These are phyloP conservation scores for Mythimna pallens DNA, from an alignment of 2,888 invertebrate genomes.

Conservation along the genomic window DNA sequence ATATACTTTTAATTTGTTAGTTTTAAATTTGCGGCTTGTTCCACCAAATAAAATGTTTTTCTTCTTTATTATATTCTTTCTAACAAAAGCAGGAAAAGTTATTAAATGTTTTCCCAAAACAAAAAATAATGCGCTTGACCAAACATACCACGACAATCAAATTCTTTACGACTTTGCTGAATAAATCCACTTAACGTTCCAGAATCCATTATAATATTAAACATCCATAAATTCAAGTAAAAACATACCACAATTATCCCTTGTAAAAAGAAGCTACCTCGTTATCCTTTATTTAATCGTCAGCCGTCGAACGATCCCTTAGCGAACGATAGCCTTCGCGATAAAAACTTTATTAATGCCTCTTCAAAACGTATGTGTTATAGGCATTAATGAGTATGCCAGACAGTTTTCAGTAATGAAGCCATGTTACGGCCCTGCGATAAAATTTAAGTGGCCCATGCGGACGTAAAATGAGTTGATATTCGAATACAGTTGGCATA, in stretches of 20 bases:
- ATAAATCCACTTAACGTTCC: background rate
- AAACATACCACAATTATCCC: constrained; percentile 34
- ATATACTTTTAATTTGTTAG: no score
- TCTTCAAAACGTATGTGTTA: constrained; percentile 58
- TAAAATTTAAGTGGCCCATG: constrained; percentile 77
- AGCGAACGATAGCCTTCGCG: constrained; percentile 41
- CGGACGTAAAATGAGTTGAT: constrained; percentile 67
- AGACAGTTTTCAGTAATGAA: constrained; percentile 74
- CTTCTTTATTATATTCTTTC: no score
- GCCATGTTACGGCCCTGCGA: constrained; percentile 69
- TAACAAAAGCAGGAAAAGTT: no score
- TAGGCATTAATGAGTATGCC: constrained; percentile 65
- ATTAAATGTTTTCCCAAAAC: no score
- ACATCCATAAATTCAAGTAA: constrained; percentile 19
- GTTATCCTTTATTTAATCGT: constrained; percentile 54
- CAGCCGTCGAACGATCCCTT: constrained; percentile 51
- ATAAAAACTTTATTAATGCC: constrained; percentile 66
- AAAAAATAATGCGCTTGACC: background rate
- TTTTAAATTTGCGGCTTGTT: no score
- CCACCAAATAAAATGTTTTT: no score
- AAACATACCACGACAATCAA: background rate
- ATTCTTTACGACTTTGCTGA: background rate
- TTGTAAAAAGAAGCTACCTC: constrained; percentile 17
- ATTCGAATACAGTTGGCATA: constrained; percentile 55
- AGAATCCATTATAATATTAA: constrained; percentile 21